Percentiles rank a stretch among this genome's conserved stretches.
Conservation (phyloP, 1,140 invertebrate species). For the Heliconius congener region DNA sequence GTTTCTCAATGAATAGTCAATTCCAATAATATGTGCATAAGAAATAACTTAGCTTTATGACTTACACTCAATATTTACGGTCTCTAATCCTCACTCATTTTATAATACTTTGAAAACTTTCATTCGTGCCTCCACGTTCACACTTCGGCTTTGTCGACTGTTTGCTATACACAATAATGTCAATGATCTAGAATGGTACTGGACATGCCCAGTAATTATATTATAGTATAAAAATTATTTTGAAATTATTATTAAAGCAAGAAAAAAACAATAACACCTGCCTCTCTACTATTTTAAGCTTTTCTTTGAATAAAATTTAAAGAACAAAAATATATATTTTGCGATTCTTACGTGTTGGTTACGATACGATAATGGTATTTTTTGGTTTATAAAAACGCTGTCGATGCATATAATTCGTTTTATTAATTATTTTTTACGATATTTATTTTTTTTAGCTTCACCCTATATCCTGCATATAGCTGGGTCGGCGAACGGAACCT, state of each 20-base stretch:
- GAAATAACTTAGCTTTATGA: background rate
- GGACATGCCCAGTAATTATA: slow-evolving; percentile 7
- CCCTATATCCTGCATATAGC: background rate
- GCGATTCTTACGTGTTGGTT: no score
- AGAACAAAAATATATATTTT: no score
- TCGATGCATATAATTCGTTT: no score
- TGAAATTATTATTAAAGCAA: no score
- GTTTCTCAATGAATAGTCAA: background rate
- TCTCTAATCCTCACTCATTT: slow-evolving; percentile 15
- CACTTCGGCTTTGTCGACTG: slow-evolving; percentile 32
- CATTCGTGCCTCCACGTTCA: slow-evolving; percentile 21
- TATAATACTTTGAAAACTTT: slow-evolving; percentile 22
- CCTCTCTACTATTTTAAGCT: no score
- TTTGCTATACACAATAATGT: slow-evolving; percentile 17
- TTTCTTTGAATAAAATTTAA: no score
- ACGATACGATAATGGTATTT: no score
- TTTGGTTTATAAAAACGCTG: no score
- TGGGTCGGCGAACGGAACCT: background rate
- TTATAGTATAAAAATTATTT: background rate
- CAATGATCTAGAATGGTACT: slow-evolving; percentile 20
- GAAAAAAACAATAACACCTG: no score
- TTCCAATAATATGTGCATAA: background rate
- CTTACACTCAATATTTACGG: slow-evolving; percentile 6
- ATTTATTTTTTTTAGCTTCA: background rate
- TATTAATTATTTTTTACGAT: no score